A percentile compares a stretch with the other conserved stretches of the same genome.
Conservation (phyloP, 2,888 invertebrate species). For the Stenchaetothrips biformis region DNA sequence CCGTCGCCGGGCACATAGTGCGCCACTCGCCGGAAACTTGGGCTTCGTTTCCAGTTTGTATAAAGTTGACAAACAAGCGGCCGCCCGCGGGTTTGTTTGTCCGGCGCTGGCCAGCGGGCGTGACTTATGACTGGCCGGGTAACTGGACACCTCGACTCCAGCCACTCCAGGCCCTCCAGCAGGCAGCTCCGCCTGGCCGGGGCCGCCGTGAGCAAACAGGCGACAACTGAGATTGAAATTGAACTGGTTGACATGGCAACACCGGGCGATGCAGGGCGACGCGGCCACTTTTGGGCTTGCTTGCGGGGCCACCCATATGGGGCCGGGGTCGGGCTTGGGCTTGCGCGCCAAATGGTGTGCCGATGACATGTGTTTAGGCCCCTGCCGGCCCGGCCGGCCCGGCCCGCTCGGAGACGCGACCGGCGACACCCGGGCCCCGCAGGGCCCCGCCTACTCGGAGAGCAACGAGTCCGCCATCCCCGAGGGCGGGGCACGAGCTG, state of each 20-base stretch:
- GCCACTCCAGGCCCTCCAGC: not conserved
- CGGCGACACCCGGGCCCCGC: not conserved
- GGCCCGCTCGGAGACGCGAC: too few relatives aligned
- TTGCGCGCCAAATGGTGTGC: not conserved
- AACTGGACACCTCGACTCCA: slow-evolving; percentile 11
- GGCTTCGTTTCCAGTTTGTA: too few relatives aligned
- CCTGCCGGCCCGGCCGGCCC: too few relatives aligned
- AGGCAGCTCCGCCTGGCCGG: not conserved
- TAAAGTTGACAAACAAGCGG: too few relatives aligned
- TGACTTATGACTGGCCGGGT: slow-evolving; percentile 4
- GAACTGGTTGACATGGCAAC: not conserved
- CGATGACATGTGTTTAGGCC: not conserved
- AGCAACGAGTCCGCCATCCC: too few relatives aligned
- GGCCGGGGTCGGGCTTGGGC: too few relatives aligned
- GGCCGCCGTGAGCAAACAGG: not conserved
- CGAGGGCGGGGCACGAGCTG: too few relatives aligned
- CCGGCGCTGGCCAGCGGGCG: not conserved
- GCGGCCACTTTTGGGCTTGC: not conserved
- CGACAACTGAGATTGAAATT: not conserved
- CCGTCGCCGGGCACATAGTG: too few relatives aligned
- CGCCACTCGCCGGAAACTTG: too few relatives aligned
- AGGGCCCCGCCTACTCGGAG: not conserved
- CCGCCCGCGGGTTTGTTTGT: not conserved
- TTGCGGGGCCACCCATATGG: not conserved
- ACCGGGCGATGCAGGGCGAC: not conserved